Conservation (phyloP, 1,140 invertebrate genomes). For the Achroia grisella region DNA sequence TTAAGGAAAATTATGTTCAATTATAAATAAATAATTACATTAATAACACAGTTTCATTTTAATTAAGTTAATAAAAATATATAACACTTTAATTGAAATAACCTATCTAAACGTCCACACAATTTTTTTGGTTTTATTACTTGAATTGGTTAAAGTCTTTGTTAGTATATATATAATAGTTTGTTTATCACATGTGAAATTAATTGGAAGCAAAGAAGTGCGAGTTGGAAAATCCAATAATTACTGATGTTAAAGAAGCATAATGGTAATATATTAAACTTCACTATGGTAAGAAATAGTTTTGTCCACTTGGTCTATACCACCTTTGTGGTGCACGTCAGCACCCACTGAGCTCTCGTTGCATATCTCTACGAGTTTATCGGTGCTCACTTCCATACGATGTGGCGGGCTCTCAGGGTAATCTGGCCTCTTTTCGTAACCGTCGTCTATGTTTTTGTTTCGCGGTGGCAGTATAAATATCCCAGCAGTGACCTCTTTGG, state of each 20-base stretch:
- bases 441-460: slow-evolving; percentile 43
- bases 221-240: not conserved
- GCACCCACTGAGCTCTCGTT: slow-evolving; percentile 23
- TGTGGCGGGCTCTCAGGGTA: slow-evolving; percentile 49
- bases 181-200: too few species aligned
- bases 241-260: slow-evolving; percentile 3
- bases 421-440: slow-evolving; percentile 48
- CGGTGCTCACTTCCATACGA: slow-evolving; percentile 31
- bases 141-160: too few species aligned
- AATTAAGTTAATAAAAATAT: too few species aligned
- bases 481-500: slow-evolving; percentile 9
- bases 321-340: slow-evolving; percentile 35
- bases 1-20: too few species aligned
- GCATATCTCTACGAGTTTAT: slow-evolving; percentile 52
- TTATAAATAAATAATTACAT: too few species aligned
- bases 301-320: slow-evolving; percentile 24
- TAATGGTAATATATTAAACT: slow-evolving; percentile 24
- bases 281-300: slow-evolving; percentile 33
- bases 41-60: too few species aligned
- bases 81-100: too few species aligned
- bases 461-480: slow-evolving; percentile 44
- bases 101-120: too few species aligned
- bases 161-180: too few species aligned
- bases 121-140: too few species aligned
- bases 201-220: not conserved